Conservation (phyloP, 2,113 vertebrate genomes). For the Taurulus bubalis region DNA sequence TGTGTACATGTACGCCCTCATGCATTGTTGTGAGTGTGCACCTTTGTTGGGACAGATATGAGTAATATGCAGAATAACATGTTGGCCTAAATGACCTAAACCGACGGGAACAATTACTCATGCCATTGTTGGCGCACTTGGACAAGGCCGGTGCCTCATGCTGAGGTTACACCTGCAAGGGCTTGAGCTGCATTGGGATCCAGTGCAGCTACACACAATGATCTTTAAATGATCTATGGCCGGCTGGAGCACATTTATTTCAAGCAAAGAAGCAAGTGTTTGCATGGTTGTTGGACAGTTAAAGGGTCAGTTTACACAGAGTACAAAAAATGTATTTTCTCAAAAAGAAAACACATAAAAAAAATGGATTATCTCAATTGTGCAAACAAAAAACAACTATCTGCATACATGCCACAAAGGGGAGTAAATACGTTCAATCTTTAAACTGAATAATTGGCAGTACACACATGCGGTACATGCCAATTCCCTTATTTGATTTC, state of each 20-base stretch:
- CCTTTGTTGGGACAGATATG: slow-evolving; percentile 51
- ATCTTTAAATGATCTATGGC: slow-evolving; percentile 65
- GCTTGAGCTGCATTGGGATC: slow-evolving; percentile 56
- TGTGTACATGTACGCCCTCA: slow-evolving; percentile 26
- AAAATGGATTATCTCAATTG: background rate
- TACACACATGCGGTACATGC: background rate
- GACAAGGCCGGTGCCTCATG: slow-evolving; percentile 46
- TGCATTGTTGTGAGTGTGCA: slow-evolving; percentile 25
- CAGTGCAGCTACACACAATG: slow-evolving; percentile 32
- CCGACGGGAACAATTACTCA: slow-evolving; percentile 77
- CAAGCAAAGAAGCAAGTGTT: slow-evolving; percentile 18
- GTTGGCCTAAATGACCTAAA: slow-evolving; percentile 63
- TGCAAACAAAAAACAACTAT: background rate
- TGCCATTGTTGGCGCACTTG: slow-evolving; percentile 59
- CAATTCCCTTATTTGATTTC: background rate
- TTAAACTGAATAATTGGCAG: background rate
- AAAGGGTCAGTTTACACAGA: background rate
- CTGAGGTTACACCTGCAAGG: slow-evolving; percentile 75
- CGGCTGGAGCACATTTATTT: slow-evolving; percentile 39
- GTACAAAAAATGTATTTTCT: background rate
- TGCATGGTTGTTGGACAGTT: slow-evolving; percentile 14
- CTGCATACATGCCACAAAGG: background rate
- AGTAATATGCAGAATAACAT: slow-evolving; percentile 71
- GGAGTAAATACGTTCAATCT: background rate
- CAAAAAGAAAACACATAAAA: background rate